Evolutionary conservation across 2,113 vertebrate genomes (phyloP), one percentile per base, ranked within the genome.

Genomic region (Oryzias melastigma): DNA sequence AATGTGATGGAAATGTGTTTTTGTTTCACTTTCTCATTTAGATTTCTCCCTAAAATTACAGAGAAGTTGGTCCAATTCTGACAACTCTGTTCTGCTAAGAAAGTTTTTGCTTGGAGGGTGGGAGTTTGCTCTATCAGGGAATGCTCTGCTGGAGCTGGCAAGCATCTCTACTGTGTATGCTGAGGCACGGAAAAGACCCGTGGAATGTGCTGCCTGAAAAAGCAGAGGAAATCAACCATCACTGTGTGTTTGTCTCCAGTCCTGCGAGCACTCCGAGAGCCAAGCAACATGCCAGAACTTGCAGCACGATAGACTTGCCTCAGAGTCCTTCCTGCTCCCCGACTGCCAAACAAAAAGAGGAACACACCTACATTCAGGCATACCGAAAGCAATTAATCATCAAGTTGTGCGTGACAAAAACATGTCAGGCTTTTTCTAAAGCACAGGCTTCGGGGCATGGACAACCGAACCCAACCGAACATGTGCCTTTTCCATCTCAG

Each of bases 141-240:
- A 65, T 69, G 14, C 44, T 44, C 46, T 47, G 12, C 18, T 52
- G 29, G 19, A 15, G 7, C 14, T 16, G 50, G 25, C 22, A 18
- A 45, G 44, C 48, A 56, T 45, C 55, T 16, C 56, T 14, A 50
- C 17, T 15, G 56, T 59, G 13, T 67, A 42, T 42, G 53, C 50
- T 46, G 59, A 57, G 10, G 41, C 41, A 70, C 35, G 62, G 59
- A 76, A 60, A 15, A 35, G 63, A 57, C 55, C 51, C 17, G 4
- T 53, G 80, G 82, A 85, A 85, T 85, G 62, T 43, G 25, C 52
- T 63, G 41, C 67, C 74, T 71, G 63, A 51, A 80, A 71, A 71
- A 53, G 52, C 35, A 65, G 75, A 88, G 65, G 68, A 81, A 78
- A 75, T 81, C 78, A 77, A 60, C 64, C 62, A 14, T 62, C 40